phyloP scores from a whole-genome alignment of 2,888 invertebrate genomes.

The Agriopis marginaria region DNA sequence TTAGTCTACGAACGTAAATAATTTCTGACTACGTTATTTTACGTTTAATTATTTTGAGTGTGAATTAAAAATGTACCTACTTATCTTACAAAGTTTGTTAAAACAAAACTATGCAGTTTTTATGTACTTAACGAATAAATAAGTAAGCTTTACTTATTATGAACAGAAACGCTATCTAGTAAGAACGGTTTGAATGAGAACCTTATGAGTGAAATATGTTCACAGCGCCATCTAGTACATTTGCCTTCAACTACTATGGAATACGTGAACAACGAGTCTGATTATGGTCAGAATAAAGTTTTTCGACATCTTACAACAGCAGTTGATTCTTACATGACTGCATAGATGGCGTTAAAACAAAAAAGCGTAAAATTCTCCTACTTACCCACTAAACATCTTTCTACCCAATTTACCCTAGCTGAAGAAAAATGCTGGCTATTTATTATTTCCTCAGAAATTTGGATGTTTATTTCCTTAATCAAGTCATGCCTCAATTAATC shows the following conservation, averaged over 20 bases:
- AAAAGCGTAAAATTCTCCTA: not conserved
- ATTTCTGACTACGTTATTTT: not conserved
- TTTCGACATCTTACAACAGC: too few species aligned
- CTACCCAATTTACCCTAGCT: not conserved
- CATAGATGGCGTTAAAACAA: constrained; percentile 12
- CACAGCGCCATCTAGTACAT: not conserved
- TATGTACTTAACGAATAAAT: not conserved
- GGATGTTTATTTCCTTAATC: not conserved
- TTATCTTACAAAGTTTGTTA: not conserved
- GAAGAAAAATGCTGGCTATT: constrained; percentile 1
- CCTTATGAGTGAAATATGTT: not conserved
- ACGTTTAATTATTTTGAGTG: too few species aligned
- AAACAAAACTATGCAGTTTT: not conserved
- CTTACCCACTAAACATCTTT: not conserved
- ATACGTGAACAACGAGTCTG: not conserved
- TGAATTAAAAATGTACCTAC: not conserved
- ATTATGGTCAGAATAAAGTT: too few species aligned
- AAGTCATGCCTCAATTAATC: not conserved
- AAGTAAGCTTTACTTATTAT: not conserved
- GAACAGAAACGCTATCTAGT: not conserved
- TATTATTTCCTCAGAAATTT: not conserved
- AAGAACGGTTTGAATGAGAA: not conserved
- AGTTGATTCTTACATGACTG: not conserved
- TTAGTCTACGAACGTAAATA: not conserved
- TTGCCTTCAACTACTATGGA: not conserved